These are phyloP conservation scores for Crambe crambe DNA, from an alignment of 37 sponge, comb jelly and placozoan species.

Conservation along the genomic window DNA sequence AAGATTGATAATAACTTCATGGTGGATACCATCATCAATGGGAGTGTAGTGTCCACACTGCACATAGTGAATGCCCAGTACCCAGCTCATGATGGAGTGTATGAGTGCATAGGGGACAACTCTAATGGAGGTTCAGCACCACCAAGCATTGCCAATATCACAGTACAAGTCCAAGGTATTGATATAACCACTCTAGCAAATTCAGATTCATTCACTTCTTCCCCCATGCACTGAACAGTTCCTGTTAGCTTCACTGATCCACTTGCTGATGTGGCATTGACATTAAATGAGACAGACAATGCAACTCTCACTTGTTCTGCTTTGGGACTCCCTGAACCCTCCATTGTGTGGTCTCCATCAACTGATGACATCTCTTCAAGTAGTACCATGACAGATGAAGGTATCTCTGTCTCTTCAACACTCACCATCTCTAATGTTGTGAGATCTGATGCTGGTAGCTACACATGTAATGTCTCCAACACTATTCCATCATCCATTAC, in stretches of 20 bases:
- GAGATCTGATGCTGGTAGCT: conserved; percentile 48
- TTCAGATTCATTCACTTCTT: no score
- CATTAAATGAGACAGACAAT: background rate
- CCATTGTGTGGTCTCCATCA: conserved; percentile 27
- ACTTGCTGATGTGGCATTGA: background rate
- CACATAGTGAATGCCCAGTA: conserved; percentile 17
- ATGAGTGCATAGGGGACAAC: conserved; percentile 10
- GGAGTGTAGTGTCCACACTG: conserved; percentile 5
- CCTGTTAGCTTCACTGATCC: conserved; percentile 27
- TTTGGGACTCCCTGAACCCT: conserved; percentile 49
- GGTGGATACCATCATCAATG: background rate
- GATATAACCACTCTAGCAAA: no score
- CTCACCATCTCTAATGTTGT: conserved; percentile 1
- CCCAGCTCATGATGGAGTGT: conserved; percentile 37
- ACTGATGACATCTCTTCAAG: background rate
- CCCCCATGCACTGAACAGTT: background rate
- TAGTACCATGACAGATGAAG: background rate
- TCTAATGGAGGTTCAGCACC: background rate
- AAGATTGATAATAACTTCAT: background rate
- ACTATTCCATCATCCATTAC: background rate
- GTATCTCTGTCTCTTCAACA: background rate
- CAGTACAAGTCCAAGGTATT: background rate
- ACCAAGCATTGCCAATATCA: background rate
- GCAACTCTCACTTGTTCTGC: conserved; percentile 38
- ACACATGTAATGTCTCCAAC: conserved; percentile 47